Evolutionary conservation across 2,113 vertebrate species (phyloP).

Genomic region (Passer domesticus): DNA sequence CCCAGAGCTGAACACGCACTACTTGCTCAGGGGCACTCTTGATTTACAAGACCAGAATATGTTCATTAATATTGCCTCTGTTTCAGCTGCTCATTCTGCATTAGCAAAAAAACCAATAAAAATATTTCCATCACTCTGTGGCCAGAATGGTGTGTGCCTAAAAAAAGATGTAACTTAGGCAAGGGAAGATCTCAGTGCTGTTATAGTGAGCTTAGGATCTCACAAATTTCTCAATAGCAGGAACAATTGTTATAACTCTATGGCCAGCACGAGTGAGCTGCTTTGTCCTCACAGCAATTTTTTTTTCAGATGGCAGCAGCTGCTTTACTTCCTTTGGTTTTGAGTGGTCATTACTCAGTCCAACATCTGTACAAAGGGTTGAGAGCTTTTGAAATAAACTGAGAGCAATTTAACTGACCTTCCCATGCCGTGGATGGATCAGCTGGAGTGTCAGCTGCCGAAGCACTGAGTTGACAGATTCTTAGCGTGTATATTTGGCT

Average conservation of each 20-base stretch:
- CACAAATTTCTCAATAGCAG: not conserved
- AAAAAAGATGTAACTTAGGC: not conserved
- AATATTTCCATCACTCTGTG: not conserved
- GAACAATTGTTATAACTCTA: not conserved
- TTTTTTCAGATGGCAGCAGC: slow-evolving; percentile 2
- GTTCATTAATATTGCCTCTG: not conserved
- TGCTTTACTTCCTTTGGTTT: not conserved
- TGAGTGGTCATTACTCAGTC: not conserved
- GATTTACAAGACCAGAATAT: not conserved
- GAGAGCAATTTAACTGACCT: not conserved
- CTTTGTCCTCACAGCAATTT: not conserved
- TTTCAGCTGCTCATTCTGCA: not conserved
- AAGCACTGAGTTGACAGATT: not conserved
- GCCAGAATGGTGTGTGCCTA: not conserved
- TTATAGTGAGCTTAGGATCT: not conserved
- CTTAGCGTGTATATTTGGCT: not conserved
- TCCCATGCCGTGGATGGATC: not conserved
- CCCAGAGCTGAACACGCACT: not conserved
- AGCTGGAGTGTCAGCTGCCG: rapidly evolving
- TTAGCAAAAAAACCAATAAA: not conserved
- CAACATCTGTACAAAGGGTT: not conserved
- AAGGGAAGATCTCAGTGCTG: not conserved
- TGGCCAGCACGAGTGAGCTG: not conserved
- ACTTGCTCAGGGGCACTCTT: not conserved
- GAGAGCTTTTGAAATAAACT: not conserved